Evolutionary conservation across 2,888 invertebrate genomes (phyloP).

Genomic region (Agrochola circellaris): DNA sequence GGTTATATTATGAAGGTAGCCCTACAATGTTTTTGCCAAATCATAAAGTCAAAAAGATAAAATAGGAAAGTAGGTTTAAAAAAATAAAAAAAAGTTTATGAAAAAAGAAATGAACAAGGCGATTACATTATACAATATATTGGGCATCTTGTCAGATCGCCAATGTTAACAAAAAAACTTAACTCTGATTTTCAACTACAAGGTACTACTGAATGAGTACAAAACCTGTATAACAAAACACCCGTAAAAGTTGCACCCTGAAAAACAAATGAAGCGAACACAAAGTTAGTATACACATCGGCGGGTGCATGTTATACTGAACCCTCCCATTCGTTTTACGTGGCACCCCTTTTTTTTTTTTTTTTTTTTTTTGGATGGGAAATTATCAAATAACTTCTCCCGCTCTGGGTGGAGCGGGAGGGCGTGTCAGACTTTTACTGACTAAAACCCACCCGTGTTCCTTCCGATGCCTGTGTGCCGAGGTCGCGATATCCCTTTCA

Average conservation of each 20-base stretch:
- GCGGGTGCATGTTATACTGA: slow-evolving; percentile 40
- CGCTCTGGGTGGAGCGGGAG: too few relatives aligned
- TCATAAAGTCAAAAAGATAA: not conserved
- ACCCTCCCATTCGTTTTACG: slow-evolving; percentile 50
- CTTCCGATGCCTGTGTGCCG: too few relatives aligned
- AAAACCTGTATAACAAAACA: slow-evolving; percentile 14
- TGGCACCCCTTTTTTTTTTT: slow-evolving; percentile 32
- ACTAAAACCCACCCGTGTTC: too few relatives aligned
- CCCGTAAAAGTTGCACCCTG: slow-evolving; percentile 42
- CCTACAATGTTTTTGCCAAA: fast-evolving
- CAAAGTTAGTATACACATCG: slow-evolving; percentile 34
- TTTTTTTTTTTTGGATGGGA: too few relatives aligned
- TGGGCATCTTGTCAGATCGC: not conserved
- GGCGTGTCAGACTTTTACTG: too few relatives aligned
- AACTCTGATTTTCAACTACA: not conserved
- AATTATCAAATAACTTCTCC: too few relatives aligned
- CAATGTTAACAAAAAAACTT: too few relatives aligned
- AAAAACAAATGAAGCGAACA: slow-evolving; percentile 53
- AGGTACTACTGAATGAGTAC: not conserved
- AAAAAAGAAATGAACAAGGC: not conserved
- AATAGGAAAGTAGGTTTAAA: too few relatives aligned
- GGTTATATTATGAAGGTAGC: not conserved
- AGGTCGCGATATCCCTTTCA: too few relatives aligned
- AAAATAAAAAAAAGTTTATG: not conserved
- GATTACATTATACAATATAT: not conserved